A percentile compares a stretch with the other conserved stretches of the same genome.
Conservation (phyloP, 2,797 vertebrate genomes). For the Odontamblyopus lacepedii region DNA sequence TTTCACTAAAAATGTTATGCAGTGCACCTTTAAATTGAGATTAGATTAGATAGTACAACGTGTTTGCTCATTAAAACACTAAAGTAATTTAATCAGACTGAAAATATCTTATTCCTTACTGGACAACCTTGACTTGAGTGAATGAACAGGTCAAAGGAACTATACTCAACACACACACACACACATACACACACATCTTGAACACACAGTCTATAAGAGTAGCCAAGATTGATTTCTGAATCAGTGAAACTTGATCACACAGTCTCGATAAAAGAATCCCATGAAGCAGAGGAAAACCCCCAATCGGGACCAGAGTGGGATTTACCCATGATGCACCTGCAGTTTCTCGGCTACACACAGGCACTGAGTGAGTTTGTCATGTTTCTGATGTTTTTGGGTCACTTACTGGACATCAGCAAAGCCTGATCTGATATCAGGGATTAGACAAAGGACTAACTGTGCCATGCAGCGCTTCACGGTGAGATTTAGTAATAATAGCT, state of each 20-base stretch:
- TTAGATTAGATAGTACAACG: no score
- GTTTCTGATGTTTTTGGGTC: slow-evolving; percentile 9
- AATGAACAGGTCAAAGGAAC: background rate
- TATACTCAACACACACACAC: background rate
- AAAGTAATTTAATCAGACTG: no score
- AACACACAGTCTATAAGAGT: slow-evolving; percentile 13
- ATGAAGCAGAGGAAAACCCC: slow-evolving; percentile 30
- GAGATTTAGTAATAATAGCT: slow-evolving; percentile 1
- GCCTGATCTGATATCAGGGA: background rate
- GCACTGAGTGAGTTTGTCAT: background rate
- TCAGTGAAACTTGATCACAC: slow-evolving; percentile 20
- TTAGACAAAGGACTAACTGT: slow-evolving; percentile 3
- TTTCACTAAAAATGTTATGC: no score
- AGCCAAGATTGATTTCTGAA: slow-evolving; percentile 13
- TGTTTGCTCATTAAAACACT: no score
- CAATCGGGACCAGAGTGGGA: slow-evolving; percentile 12
- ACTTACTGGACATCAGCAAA: background rate
- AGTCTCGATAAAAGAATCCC: background rate
- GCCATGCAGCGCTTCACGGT: background rate
- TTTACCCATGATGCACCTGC: slow-evolving; percentile 26
- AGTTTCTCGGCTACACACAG: slow-evolving; percentile 16
- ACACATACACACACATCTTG: background rate
- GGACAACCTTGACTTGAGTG: no score
- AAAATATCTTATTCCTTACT: no score
- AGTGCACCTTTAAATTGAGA: no score